Percentiles rank a stretch among this genome's conserved stretches.
Conservation (phyloP, 2,888 invertebrate genomes). For the Morpho deidamia region DNA sequence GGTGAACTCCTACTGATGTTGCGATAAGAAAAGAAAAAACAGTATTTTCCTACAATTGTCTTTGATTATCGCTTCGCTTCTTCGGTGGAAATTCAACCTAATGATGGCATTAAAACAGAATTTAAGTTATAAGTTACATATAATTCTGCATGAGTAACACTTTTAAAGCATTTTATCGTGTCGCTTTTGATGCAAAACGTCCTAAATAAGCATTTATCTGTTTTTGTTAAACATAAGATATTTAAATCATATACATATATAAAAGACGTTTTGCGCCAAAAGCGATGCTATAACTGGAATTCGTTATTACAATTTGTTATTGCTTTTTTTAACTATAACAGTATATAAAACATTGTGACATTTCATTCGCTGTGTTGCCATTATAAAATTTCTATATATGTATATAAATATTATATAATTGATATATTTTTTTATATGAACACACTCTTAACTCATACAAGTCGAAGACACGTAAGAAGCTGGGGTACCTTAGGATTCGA, state of each 20-base stretch:
- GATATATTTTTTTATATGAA: conserved; percentile 15
- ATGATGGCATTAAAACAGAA: conserved; percentile 8
- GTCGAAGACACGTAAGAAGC: conserved; percentile 17
- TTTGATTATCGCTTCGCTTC: not conserved
- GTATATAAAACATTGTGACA: conserved; percentile 15
- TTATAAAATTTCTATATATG: conserved; percentile 17
- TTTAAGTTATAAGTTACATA: conserved; percentile 16
- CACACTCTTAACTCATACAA: conserved; percentile 23
- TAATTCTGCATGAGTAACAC: conserved; percentile 18
- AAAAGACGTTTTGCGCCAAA: not conserved
- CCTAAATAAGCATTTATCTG: not conserved
- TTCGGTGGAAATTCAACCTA: not conserved
- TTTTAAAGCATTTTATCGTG: conserved; percentile 12
- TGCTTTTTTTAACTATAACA: conserved; percentile 17
- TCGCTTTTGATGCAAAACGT: not conserved
- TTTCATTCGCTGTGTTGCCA: conserved; percentile 14
- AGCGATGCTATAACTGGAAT: not conserved
- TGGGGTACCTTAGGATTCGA: not conserved
- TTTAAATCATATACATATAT: not conserved
- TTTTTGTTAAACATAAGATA: too few species aligned
- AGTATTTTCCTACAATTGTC: not conserved
- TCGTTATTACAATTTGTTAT: conserved; percentile 8
- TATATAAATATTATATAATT: conserved; percentile 15
- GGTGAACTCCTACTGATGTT: not conserved
- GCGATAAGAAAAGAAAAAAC: not conserved